These are phyloP conservation scores for Petrocephalus schoutedeni DNA, from an alignment of 2,797 vertebrate species.

Conservation along the genomic window DNA sequence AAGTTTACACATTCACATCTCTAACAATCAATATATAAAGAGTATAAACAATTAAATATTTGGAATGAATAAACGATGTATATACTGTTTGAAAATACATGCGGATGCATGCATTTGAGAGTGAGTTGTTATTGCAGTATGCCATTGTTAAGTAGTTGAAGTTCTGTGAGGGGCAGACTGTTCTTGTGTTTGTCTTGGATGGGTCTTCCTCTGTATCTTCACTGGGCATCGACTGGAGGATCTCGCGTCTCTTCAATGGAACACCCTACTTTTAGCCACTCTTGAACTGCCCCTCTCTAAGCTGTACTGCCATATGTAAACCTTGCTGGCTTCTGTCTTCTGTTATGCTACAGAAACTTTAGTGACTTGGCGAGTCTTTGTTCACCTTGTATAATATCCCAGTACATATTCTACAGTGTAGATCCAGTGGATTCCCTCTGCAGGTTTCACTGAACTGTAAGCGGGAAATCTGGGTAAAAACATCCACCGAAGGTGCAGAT, in stretches of 20 bases:
- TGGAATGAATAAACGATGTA: neutral
- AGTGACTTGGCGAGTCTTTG: neutral
- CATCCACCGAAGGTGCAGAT: neutral
- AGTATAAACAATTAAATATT: neutral
- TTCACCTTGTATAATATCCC: neutral
- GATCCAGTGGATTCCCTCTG: neutral
- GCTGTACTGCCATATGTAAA: neutral
- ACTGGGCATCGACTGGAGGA: neutral
- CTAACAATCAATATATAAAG: neutral
- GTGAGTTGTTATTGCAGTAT: neutral
- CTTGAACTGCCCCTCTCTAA: neutral
- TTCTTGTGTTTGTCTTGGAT: neutral
- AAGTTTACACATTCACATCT: neutral
- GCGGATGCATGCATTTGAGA: neutral
- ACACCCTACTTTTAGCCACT: neutral
- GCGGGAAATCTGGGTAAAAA: neutral
- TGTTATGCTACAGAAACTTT: neutral
- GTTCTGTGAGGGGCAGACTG: neutral
- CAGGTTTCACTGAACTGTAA: neutral
- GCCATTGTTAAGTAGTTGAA: neutral
- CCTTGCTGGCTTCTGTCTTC: neutral
- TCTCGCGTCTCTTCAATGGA: neutral
- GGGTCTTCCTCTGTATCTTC: neutral
- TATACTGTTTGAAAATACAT: neutral
- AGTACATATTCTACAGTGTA: neutral